These are phyloP conservation scores for Oreocharis arfaki DNA, from an alignment of 2,113 vertebrate genomes.

Conservation along the genomic window DNA sequence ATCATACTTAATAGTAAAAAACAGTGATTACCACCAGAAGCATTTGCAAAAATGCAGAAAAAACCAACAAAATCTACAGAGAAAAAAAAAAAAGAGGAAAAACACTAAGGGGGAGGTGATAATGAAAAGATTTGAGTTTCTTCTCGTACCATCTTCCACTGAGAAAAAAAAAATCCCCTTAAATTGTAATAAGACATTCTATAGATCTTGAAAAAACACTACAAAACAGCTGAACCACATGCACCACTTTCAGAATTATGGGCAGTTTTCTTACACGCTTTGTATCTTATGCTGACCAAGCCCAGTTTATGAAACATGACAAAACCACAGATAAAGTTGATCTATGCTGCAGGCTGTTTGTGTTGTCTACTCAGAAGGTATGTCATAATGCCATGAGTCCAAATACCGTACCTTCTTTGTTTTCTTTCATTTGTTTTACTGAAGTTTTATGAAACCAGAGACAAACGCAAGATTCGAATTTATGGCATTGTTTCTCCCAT, in stretches of 20 bases:
- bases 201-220: not conserved
- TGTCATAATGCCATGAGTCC: not conserved
- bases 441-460: constrained; percentile 35
- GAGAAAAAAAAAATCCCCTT: not conserved
- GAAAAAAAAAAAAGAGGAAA: not conserved
- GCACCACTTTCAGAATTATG: not conserved
- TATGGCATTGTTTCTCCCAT: constrained; percentile 8
- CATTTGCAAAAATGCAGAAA: not conserved
- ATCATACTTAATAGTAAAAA: not conserved
- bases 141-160: not conserved
- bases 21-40: not conserved
- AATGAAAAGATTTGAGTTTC: not conserved
- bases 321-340: constrained; percentile 29
- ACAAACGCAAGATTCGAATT: not conserved
- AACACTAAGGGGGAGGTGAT: not conserved
- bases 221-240: not conserved
- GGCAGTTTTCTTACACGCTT: not conserved
- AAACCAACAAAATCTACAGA: not conserved
- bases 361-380: constrained; percentile 2
- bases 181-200: not conserved
- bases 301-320: constrained; percentile 45
- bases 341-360: constrained; percentile 1
- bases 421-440: constrained; percentile 35
- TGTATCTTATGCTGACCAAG: not conserved
- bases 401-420: not conserved